These are phyloP conservation scores for Streptopelia turtur DNA, from an alignment of 2,797 vertebrate genomes.

Conservation along the genomic window DNA sequence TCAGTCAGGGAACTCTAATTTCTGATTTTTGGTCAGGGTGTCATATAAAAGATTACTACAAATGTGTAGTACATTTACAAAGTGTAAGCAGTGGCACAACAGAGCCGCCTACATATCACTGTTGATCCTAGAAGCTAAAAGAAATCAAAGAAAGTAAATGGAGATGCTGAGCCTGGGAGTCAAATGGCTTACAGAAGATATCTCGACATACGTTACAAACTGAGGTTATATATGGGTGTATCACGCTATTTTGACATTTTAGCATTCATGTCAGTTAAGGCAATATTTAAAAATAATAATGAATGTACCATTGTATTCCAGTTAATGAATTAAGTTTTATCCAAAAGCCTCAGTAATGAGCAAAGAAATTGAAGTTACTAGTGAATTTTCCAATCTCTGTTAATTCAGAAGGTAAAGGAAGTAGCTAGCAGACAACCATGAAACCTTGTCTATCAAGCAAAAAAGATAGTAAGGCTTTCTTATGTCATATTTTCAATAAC, in stretches of 20 bases:
- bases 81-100: not conserved
- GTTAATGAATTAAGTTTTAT: not conserved
- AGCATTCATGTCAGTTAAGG: not conserved
- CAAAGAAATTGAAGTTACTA: not conserved
- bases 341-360: not conserved
- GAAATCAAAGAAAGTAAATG: not conserved
- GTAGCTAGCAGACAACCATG: not conserved
- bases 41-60: not conserved
- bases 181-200: not conserved
- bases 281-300: not conserved
- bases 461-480: not conserved
- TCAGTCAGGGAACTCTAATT: not conserved
- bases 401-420: not conserved
- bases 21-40: not conserved
- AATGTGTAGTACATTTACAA: not conserved
- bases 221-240: not conserved
- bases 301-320: not conserved
- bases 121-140: not conserved
- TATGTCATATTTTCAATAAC: not conserved
- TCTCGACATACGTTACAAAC: not conserved
- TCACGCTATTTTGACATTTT: not conserved
- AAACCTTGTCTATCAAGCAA: not conserved
- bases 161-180: not conserved
- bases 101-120: not conserved
- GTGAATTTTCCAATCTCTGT: not conserved